Conservation (phyloP, 2,888 invertebrate genomes). For the Notodonta dromedarius region DNA sequence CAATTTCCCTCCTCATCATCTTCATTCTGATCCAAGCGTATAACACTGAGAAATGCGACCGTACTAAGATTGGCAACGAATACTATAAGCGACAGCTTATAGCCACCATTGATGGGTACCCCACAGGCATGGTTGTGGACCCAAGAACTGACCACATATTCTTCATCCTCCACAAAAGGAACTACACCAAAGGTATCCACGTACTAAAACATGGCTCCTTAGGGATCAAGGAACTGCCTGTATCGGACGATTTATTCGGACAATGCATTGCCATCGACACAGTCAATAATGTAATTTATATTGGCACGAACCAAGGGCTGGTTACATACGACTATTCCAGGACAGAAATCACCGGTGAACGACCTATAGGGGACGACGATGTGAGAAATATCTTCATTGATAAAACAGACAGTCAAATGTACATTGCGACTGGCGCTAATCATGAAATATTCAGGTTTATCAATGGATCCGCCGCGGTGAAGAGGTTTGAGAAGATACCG, state of each 20-base stretch:
- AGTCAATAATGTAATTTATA: conserved; percentile 59
- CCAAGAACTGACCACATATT: conserved; percentile 72
- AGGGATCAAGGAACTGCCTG: conserved; percentile 66
- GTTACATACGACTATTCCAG: conserved; percentile 68
- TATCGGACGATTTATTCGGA: conserved; percentile 67
- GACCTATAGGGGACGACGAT: conserved; percentile 78
- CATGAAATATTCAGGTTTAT: conserved; percentile 72
- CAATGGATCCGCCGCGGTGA: conserved; percentile 73
- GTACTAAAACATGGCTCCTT: conserved; percentile 70
- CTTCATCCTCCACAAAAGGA: conserved; percentile 73
- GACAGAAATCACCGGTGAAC: conserved; percentile 66
- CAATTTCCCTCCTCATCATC: conserved; percentile 37
- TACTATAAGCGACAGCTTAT: conserved; percentile 72
- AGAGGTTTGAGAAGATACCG: conserved; percentile 69
- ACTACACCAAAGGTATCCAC: conserved; percentile 75
- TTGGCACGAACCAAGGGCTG: conserved; percentile 75
- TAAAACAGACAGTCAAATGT: conserved; percentile 70
- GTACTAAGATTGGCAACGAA: conserved; percentile 68
- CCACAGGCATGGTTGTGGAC: conserved; percentile 70
- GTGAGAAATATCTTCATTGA: conserved; percentile 72
- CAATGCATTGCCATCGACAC: conserved; percentile 72
- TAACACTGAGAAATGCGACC: conserved; percentile 65
- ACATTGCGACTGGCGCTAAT: conserved; percentile 67
- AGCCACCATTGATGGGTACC: conserved; percentile 73
- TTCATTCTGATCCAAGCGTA: conserved; percentile 29